A percentile compares a stretch with the other conserved stretches of the same genome.
Evolutionary conservation across 1,140 invertebrate species (phyloP).

Genomic region (Zaprionus tsacasi): DNA sequence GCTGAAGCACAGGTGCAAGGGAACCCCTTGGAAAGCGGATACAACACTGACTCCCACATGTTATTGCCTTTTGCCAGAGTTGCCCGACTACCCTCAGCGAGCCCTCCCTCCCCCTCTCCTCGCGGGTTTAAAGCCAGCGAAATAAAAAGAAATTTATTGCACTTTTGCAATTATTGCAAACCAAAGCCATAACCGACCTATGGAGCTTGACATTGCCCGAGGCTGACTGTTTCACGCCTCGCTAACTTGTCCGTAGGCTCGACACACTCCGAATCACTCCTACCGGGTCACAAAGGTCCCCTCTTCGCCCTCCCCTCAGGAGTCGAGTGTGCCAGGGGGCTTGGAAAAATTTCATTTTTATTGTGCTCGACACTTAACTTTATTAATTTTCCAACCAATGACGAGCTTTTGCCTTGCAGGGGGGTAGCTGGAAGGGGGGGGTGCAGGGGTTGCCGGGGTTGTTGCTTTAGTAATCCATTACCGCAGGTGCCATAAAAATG

Average conservation of each 20-base stretch:
- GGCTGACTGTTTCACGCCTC: slow-evolving; percentile 65
- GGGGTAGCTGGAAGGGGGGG: neutral
- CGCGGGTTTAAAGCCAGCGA: slow-evolving; percentile 40
- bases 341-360: slow-evolving; percentile 68
- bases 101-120: neutral
- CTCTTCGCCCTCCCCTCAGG: neutral
- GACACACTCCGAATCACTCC: neutral
- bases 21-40: neutral
- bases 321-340: slow-evolving; percentile 21
- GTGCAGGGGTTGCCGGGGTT: slow-evolving; percentile 7
- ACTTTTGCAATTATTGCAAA: slow-evolving; percentile 77
- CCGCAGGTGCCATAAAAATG: slow-evolving; percentile 81
- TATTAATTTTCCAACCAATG: slow-evolving; percentile 78
- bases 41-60: slow-evolving; percentile 23
- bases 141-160: slow-evolving; percentile 74
- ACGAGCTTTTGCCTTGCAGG: slow-evolving; percentile 39
- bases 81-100: slow-evolving; percentile 6
- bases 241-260: slow-evolving; percentile 53
- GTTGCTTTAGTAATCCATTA: slow-evolving; percentile 76
- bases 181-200: slow-evolving; percentile 66
- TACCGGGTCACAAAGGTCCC: neutral
- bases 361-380: slow-evolving; percentile 81
- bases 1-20: slow-evolving; percentile 17
- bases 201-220: slow-evolving; percentile 58
- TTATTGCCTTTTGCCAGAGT: slow-evolving; percentile 19